phyloP scores from a whole-genome alignment of 2,888 invertebrate species.

The Orthosia gothica region DNA sequence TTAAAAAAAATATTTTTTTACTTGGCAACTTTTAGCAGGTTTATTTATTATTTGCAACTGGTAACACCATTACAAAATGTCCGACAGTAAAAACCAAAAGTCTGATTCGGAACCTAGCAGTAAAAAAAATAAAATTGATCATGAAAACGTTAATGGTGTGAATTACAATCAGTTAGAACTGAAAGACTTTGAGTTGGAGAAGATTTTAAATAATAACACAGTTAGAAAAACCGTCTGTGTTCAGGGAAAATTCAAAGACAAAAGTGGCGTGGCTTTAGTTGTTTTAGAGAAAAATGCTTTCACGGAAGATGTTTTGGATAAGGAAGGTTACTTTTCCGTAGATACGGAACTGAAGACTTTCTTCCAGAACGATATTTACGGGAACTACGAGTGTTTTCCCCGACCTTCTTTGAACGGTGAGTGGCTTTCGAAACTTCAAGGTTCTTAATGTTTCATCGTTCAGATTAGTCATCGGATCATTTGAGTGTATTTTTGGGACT shows the following conservation, averaged over 20 bases:
- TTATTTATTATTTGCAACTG: slow-evolving; percentile 57
- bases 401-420: slow-evolving; percentile 92
- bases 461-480: slow-evolving; percentile 70
- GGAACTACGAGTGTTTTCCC: slow-evolving; percentile 95
- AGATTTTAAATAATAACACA: slow-evolving; percentile 94
- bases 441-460: slow-evolving; percentile 43
- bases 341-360: slow-evolving; percentile 92
- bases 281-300: slow-evolving; percentile 96
- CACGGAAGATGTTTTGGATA: slow-evolving; percentile 92
- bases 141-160: slow-evolving; percentile 82
- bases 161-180: slow-evolving; percentile 87
- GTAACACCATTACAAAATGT: slow-evolving; percentile 85
- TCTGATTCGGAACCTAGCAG: slow-evolving; percentile 78
- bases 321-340: slow-evolving; percentile 92
- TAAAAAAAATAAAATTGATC: slow-evolving; percentile 87
- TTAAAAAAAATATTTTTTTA: background rate
- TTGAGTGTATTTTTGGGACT: slow-evolving; percentile 45
- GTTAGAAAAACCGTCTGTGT: slow-evolving; percentile 94
- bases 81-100: slow-evolving; percentile 84
- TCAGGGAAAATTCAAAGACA: slow-evolving; percentile 93
- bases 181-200: slow-evolving; percentile 93
- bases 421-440: slow-evolving; percentile 70
- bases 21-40: background rate
- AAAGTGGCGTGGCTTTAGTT: slow-evolving; percentile 93
- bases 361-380: slow-evolving; percentile 96